These are phyloP conservation scores for Calephelis virginiensis DNA, from an alignment of 1,140 invertebrate genomes.

Conservation along the genomic window DNA sequence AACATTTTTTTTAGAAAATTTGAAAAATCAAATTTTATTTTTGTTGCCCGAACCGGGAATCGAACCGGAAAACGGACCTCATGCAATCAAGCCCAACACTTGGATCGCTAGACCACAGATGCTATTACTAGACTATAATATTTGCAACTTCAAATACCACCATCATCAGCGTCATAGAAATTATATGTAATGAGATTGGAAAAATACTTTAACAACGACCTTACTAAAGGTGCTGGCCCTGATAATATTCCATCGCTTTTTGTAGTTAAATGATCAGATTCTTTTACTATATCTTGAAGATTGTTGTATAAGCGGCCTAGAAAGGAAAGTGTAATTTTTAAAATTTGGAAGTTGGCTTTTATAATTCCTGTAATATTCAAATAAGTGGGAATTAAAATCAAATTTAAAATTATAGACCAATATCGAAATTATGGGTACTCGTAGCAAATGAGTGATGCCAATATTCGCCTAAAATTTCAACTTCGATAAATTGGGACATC, in stretches of 20 bases:
- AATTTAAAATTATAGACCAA: not conserved
- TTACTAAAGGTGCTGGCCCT: not conserved
- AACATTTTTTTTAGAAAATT: too few relatives aligned
- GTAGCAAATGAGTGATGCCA: too few relatives aligned
- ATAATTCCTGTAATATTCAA: not conserved
- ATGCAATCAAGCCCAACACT: too few relatives aligned
- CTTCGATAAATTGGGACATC: too few relatives aligned
- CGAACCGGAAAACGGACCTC: too few relatives aligned
- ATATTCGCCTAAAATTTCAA: too few relatives aligned
- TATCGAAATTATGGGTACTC: too few relatives aligned
- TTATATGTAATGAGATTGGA: not conserved
- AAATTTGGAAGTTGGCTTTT: not conserved
- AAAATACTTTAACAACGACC: not conserved
- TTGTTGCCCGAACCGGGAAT: too few relatives aligned
- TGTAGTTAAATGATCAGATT: not conserved
- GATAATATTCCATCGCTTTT: not conserved
- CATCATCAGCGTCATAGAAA: not conserved
- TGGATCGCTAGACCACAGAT: too few relatives aligned
- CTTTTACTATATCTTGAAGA: not conserved
- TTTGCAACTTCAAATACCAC: not conserved
- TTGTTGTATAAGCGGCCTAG: not conserved
- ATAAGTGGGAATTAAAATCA: not conserved
- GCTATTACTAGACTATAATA: too few relatives aligned
- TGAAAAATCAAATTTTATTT: too few relatives aligned
- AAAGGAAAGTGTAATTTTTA: not conserved